These are phyloP conservation scores for Eupithecia subumbrata DNA, from an alignment of 2,888 invertebrate genomes.

Conservation along the genomic window DNA sequence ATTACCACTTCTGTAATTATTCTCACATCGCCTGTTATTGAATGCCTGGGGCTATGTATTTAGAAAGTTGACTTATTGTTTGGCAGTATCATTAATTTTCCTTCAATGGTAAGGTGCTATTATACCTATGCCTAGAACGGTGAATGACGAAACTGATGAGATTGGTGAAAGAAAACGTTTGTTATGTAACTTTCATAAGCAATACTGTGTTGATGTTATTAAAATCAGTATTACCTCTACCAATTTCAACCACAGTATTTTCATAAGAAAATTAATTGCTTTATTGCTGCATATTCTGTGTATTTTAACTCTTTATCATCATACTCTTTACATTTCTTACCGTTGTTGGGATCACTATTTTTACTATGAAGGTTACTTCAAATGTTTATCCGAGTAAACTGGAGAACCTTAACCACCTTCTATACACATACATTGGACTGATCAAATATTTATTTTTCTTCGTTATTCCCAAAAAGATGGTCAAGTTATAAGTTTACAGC, in stretches of 20 bases:
- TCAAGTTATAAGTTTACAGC: background rate
- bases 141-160: conserved; percentile 20
- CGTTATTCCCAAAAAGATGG: background rate
- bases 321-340: background rate
- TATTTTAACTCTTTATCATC: background rate
- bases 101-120: conserved; percentile 30
- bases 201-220: background rate
- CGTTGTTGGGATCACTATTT: background rate
- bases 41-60: conserved; percentile 36
- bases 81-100: conserved; percentile 34
- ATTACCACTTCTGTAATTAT: conserved; percentile 31
- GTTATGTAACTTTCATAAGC: conserved; percentile 8
- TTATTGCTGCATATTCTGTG: background rate
- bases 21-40: conserved; percentile 36
- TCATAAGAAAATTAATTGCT: background rate
- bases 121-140: conserved; percentile 17
- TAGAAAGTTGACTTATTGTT: conserved; percentile 39
- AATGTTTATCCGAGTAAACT: background rate
- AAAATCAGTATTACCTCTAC: background rate
- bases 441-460: conserved; percentile 15
- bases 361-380: conserved; percentile 1
- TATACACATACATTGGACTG: background rate
- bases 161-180: conserved; percentile 16
- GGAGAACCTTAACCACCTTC: background rate
- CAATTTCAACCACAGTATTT: background rate